A percentile compares a stretch with the other conserved stretches of the same genome.
These are phyloP conservation scores for Drosophila leonis DNA, from an alignment of 2,888 invertebrate genomes.

Conservation along the genomic window DNA sequence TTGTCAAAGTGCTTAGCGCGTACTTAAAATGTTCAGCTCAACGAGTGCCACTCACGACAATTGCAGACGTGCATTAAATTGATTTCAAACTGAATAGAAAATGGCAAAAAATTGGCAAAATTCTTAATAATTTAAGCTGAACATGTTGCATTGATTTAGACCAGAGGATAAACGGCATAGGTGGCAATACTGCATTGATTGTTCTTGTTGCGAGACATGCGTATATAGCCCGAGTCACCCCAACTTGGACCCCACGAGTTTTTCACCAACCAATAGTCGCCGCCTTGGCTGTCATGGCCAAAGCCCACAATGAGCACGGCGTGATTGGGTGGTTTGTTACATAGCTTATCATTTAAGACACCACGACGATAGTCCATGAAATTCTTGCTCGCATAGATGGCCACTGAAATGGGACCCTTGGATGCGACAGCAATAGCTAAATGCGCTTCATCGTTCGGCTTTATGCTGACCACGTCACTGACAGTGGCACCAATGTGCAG, in stretches of 20 bases:
- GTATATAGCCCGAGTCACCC: slow-evolving; percentile 94
- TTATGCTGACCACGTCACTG: slow-evolving; percentile 90
- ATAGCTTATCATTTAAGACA: slow-evolving; percentile 92
- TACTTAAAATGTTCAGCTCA: slow-evolving; percentile 1
- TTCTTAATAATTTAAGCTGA: background rate
- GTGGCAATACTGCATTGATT: slow-evolving; percentile 95
- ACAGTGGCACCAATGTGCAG: slow-evolving; percentile 91
- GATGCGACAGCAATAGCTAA: slow-evolving; percentile 92
- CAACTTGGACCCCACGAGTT: slow-evolving; percentile 89
- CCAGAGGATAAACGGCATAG: slow-evolving; percentile 92
- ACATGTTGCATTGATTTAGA: slow-evolving; percentile 86
- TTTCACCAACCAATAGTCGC: slow-evolving; percentile 90
- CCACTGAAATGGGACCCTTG: slow-evolving; percentile 93
- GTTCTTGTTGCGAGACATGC: slow-evolving; percentile 92
- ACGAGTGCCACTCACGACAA: slow-evolving; percentile 22
- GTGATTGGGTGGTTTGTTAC: slow-evolving; percentile 90
- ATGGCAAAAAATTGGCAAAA: background rate
- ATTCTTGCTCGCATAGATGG: slow-evolving; percentile 93
- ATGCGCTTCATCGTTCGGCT: slow-evolving; percentile 88
- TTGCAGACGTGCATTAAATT: background rate
- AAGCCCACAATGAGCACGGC: slow-evolving; percentile 86
- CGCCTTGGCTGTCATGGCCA: slow-evolving; percentile 81
- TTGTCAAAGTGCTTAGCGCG: slow-evolving; percentile 19
- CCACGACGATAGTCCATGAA: slow-evolving; percentile 93
- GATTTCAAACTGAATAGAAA: background rate